Conservation (phyloP, 2,888 invertebrate genomes). For the Mesorhabditis belari region DNA sequence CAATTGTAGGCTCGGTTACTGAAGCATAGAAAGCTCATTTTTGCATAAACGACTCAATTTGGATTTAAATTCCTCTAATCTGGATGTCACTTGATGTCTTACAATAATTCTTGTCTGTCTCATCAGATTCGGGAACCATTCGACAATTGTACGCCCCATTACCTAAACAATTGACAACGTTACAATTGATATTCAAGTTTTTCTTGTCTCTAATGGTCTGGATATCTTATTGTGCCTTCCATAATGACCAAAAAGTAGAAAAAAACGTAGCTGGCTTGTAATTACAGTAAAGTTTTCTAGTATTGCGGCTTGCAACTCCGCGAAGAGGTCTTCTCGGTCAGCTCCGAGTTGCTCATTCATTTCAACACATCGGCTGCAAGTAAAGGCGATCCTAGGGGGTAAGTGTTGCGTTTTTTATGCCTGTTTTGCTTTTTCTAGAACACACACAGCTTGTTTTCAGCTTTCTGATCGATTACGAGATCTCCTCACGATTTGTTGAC, state of each 20-base stretch:
- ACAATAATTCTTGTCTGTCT: constrained; percentile 66
- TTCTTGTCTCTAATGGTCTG: constrained; percentile 65
- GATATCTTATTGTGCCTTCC: constrained; percentile 67
- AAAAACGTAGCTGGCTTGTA: no score
- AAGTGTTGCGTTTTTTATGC: constrained; percentile 58
- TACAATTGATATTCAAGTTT: no score
- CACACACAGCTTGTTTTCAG: constrained; percentile 11
- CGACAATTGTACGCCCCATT: no score
- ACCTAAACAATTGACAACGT: no score
- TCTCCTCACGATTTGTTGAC: constrained; percentile 95
- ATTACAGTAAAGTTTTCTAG: constrained; percentile 2
- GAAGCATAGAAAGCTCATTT: no score
- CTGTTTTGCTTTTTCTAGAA: neutral
- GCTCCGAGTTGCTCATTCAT: constrained; percentile 42
- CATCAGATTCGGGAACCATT: constrained; percentile 60
- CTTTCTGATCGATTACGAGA: constrained; percentile 80
- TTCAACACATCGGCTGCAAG: constrained; percentile 52
- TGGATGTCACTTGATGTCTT: no score
- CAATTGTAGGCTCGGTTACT: no score
- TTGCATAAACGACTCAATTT: no score
- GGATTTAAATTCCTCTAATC: no score
- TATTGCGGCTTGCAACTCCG: constrained; percentile 52
- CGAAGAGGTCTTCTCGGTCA: constrained; percentile 47
- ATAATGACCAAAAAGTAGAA: no score
- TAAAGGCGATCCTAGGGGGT: constrained; percentile 89